Conservation (phyloP, 2,113 vertebrate genomes). For the Calidris pygmaea region DNA sequence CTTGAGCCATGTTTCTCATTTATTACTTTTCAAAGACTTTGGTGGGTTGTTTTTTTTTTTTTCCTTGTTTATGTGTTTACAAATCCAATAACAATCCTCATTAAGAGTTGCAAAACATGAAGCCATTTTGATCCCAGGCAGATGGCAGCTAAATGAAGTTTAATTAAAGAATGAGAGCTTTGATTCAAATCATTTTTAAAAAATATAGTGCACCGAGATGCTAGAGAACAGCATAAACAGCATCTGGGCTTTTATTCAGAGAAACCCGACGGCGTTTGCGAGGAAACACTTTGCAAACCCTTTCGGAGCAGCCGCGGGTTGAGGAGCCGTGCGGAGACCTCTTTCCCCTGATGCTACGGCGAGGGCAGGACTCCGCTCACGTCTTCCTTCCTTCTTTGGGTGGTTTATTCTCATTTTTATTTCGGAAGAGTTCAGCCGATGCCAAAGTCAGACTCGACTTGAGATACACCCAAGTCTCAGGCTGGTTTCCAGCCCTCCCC, state of each 20-base stretch:
- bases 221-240: constrained; percentile 54
- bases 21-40: constrained; percentile 67
- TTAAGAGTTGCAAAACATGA: constrained; percentile 73
- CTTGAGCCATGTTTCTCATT: constrained; percentile 27
- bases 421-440: background rate
- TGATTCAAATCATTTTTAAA: constrained; percentile 54
- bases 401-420: background rate
- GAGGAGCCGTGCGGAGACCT: background rate
- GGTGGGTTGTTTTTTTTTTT: background rate
- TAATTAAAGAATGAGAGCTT: constrained; percentile 78
- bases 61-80: constrained; percentile 61
- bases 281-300: background rate
- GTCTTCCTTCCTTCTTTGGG: background rate
- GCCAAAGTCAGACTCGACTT: background rate
- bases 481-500: background rate
- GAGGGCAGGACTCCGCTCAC: background rate
- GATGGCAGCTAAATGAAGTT: constrained; percentile 79
- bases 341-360: background rate
- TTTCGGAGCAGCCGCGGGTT: background rate
- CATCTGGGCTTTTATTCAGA: constrained; percentile 65
- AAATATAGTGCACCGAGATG: constrained; percentile 13
- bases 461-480: background rate
- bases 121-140: constrained; percentile 72
- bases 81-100: constrained; percentile 75
- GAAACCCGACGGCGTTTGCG: background rate